Base-by-base conservation (phyloP, 92 coral and sea anemone genomes). In the Desmophyllum pertusum region DNA sequence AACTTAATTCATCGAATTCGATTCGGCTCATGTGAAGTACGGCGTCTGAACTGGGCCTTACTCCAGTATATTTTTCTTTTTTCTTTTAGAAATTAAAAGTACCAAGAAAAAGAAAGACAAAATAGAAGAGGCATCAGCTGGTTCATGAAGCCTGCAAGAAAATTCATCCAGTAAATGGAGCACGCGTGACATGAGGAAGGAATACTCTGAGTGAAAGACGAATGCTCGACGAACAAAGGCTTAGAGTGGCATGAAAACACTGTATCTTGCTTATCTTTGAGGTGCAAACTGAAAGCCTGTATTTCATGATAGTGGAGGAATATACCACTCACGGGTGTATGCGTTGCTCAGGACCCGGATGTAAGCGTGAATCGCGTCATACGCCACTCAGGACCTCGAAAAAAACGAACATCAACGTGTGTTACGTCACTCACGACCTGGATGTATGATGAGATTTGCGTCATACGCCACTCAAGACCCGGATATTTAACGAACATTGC, bases 41-140 rank as follows among this genome's bases (percentile, higher is more conserved):
- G n/a, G n/a, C n/a, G n/a, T n/a, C n/a, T n/a, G n/a, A n/a, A n/a
- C n/a, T n/a, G n/a, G n/a, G n/a, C n/a, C n/a, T n/a, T n/a, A n/a
- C n/a, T n/a, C n/a, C n/a, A n/a, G n/a, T n/a, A n/a, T n/a, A 1
- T 11, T 13, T 53, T 57, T 76, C 29, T 13, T 17, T 3, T 75
- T 72, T 10, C 29, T 23, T 35, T 75, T n/a, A 53, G 80, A 76
- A 76, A 38, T 64, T 53, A 76, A 76, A 55, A 53, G 38, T 33
- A 38, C 42, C 29, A 55, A 13, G 43, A 53, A n/a, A 39, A 76
- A 76, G 68, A 76, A 35, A 76, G 57, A 42, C 51, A 76, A 76
- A 37, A 43, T 17, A 53, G 80, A 35, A 35, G 80, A 53, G 51
- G 80, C 40, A 6, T 76, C 42, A 76, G 18, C 37, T 55, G 80